A percentile compares a stretch with the other conserved stretches of the same genome.
phyloP scores from a whole-genome alignment of 2,797 vertebrate genomes.

The Microtus agrestis region DNA sequence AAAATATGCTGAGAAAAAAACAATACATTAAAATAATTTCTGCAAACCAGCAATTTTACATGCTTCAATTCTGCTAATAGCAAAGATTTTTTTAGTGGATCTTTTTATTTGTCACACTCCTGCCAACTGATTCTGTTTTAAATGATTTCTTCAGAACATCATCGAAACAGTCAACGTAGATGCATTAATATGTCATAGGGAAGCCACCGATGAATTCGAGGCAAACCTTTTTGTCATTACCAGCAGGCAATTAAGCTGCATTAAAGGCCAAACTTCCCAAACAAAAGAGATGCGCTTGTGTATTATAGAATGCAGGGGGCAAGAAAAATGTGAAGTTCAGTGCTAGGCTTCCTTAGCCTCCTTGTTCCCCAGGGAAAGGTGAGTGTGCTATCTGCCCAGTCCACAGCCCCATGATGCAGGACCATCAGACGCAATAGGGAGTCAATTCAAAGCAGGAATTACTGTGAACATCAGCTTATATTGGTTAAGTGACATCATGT shows the following conservation, averaged over 20 bases:
- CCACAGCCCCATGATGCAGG: too few species aligned
- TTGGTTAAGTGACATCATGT: too few species aligned
- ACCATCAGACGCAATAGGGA: too few species aligned
- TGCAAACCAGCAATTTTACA: constrained; percentile 68
- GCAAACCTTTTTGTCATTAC: constrained; percentile 35
- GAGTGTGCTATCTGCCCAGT: too few species aligned
- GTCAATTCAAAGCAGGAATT: too few species aligned
- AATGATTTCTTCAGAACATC: constrained; percentile 70
- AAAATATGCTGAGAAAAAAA: constrained; percentile 71
- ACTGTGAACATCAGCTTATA: too few species aligned
- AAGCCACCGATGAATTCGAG: constrained; percentile 40
- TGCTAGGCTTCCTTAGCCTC: too few species aligned
- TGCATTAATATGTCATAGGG: constrained; percentile 6
- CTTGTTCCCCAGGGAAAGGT: too few species aligned
- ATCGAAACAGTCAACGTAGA: constrained; percentile 62
- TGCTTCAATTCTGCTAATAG: constrained; percentile 51
- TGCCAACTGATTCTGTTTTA: constrained; percentile 51
- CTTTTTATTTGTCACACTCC: constrained; percentile 67
- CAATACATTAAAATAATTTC: constrained; percentile 71
- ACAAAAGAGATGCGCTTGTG: neutral
- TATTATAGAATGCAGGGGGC: neutral
- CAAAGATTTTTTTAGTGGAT: constrained; percentile 44
- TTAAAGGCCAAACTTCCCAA: constrained; percentile 17
- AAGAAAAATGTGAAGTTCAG: neutral
- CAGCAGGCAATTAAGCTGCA: constrained; percentile 49